Conservation (phyloP, 2,797 vertebrate genomes). For the Micropoecilia bifurca region DNA sequence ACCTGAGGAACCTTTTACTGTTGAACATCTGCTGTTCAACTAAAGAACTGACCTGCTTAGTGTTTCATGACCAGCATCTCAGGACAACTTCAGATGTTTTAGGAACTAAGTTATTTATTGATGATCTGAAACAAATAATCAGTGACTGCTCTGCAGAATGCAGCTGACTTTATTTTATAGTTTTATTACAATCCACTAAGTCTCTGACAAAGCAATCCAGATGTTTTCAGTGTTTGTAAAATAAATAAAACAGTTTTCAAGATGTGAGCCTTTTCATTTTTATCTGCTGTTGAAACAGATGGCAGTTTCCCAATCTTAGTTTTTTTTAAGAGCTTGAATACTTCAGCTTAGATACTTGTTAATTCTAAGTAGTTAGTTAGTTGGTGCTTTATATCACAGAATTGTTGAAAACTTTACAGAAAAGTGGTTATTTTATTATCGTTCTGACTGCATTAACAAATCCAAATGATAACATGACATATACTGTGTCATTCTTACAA, state of each 20-base stretch:
- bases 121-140: neutral
- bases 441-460: no score
- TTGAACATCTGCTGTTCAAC: neutral
- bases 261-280: neutral
- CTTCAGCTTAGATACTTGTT: no score
- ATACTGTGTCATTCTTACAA: no score
- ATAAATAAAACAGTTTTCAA: neutral
- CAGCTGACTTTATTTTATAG: constrained; percentile 6
- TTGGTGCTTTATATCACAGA: no score
- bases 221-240: constrained; percentile 6
- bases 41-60: neutral
- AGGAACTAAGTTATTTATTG: constrained; percentile 6
- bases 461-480: no score
- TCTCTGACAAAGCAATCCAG: constrained; percentile 1
- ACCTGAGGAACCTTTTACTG: neutral
- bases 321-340: neutral
- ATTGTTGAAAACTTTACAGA: no score
- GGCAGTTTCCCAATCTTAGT: no score
- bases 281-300: neutral
- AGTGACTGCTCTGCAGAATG: neutral
- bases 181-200: constrained; percentile 7
- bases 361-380: no score
- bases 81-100: constrained; percentile 49
- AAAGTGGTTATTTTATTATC: no score
- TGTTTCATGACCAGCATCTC: neutral